Evolutionary conservation across 2,797 vertebrate species (phyloP).

Genomic region (Lepus oiostolus): DNA sequence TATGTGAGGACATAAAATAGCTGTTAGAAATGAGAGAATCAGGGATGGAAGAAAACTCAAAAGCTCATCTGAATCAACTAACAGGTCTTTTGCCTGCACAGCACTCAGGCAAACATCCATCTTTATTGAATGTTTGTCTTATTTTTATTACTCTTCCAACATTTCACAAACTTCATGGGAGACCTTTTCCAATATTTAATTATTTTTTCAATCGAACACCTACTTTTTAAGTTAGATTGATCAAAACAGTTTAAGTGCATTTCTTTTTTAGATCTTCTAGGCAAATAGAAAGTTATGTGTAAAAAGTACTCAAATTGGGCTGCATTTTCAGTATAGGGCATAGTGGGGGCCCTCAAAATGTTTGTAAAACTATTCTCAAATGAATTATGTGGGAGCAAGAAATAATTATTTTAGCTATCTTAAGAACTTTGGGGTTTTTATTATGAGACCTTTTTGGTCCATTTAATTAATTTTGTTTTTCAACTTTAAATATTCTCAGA

Average conservation of each 20-base stretch:
- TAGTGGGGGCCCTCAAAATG: neutral
- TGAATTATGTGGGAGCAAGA: neutral
- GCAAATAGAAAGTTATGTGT: slow-evolving; percentile 7
- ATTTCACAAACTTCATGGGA: slow-evolving; percentile 9
- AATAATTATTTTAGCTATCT: slow-evolving; percentile 10
- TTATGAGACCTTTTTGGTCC: neutral
- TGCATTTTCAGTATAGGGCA: neutral
- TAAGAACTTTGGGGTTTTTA: neutral
- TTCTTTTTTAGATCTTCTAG: slow-evolving; percentile 35
- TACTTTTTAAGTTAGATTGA: slow-evolving; percentile 43
- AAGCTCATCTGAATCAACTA: neutral
- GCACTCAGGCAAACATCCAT: neutral
- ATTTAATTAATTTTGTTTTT: slow-evolving; percentile 46
- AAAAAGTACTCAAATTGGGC: neutral
- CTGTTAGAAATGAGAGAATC: neutral
- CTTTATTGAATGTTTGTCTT: slow-evolving; percentile 51
- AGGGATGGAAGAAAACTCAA: neutral
- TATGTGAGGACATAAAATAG: neutral
- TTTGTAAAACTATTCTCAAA: neutral
- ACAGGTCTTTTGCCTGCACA: neutral
- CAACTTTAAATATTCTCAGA: neutral
- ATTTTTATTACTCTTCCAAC: slow-evolving; percentile 32
- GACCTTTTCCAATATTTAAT: slow-evolving; percentile 50
- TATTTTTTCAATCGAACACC: slow-evolving; percentile 44
- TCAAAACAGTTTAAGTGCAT: slow-evolving; percentile 30